These are phyloP conservation scores for Quadroppia sp. DNA, from an alignment of 2,888 invertebrate species.

Conservation along the genomic window DNA sequence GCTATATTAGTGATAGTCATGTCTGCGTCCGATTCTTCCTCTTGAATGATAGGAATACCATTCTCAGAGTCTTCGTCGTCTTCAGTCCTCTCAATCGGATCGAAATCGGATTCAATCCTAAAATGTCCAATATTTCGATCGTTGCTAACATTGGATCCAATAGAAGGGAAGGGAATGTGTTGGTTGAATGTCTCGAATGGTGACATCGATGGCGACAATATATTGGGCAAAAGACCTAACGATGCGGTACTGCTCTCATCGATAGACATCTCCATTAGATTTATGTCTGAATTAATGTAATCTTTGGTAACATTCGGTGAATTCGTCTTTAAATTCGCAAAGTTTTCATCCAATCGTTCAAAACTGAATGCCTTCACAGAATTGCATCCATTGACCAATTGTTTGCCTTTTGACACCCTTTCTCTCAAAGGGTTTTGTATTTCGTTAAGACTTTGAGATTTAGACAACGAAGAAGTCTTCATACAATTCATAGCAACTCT, in stretches of 20 bases:
- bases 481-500: not conserved
- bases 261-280: constrained; percentile 11
- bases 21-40: not conserved
- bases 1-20: constrained; percentile 4
- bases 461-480: not conserved
- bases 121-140: not conserved
- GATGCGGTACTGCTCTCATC: constrained; percentile 25
- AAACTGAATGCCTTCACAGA: not conserved
- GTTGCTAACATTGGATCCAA: not conserved
- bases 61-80: not conserved
- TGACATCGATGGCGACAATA: not conserved
- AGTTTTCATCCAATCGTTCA: constrained; percentile 11
- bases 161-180: not conserved
- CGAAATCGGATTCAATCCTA: not conserved
- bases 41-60: constrained; percentile 6
- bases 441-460: constrained; percentile 9
- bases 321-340: not conserved
- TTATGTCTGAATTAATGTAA: not conserved
- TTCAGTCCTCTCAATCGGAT: not conserved
- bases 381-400: not conserved
- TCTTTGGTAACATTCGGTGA: not conserved
- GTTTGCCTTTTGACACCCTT: not conserved
- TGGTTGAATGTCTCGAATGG: not conserved
- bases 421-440: not conserved
- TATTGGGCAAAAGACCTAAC: constrained; percentile 10